These are phyloP conservation scores for Dasyurus viverrinus DNA, from an alignment of 2,113 vertebrate genomes.

Conservation along the genomic window DNA sequence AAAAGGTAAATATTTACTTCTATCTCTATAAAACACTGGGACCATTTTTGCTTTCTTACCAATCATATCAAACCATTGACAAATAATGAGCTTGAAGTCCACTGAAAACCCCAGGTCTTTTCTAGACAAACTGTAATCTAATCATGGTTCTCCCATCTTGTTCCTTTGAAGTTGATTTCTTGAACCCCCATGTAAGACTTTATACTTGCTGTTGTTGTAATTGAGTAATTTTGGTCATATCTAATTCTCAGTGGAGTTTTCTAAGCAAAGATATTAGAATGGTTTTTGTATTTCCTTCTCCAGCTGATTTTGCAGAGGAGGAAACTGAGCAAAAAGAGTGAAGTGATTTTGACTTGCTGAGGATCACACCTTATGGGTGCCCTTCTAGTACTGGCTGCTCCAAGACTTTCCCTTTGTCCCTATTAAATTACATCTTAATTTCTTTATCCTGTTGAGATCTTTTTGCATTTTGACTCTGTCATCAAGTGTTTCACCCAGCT, in stretches of 20 bases:
- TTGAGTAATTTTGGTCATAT: not conserved
- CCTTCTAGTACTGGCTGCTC: no score
- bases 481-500: no score
- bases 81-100: not conserved
- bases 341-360: no score
- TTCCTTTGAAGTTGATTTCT: not conserved
- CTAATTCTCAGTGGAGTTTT: not conserved
- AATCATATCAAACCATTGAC: not conserved
- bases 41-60: not conserved
- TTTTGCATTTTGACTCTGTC: not conserved
- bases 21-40: not conserved
- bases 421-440: no score
- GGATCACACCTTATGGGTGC: no score
- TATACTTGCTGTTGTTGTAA: not conserved
- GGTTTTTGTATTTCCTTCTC: no score
- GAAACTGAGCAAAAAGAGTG: no score
- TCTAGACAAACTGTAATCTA: not conserved
- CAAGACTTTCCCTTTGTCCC: not conserved
- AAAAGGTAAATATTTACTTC: conserved; percentile 98
- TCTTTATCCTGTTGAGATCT: not conserved
- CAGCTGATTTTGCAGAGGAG: no score
- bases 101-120: not conserved
- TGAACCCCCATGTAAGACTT: not conserved
- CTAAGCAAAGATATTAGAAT: not conserved
- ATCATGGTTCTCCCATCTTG: not conserved